Percentiles rank a stretch among this genome's conserved stretches.
phyloP scores from a whole-genome alignment of 1,140 invertebrate genomes.

The Ooceraea biroi region DNA sequence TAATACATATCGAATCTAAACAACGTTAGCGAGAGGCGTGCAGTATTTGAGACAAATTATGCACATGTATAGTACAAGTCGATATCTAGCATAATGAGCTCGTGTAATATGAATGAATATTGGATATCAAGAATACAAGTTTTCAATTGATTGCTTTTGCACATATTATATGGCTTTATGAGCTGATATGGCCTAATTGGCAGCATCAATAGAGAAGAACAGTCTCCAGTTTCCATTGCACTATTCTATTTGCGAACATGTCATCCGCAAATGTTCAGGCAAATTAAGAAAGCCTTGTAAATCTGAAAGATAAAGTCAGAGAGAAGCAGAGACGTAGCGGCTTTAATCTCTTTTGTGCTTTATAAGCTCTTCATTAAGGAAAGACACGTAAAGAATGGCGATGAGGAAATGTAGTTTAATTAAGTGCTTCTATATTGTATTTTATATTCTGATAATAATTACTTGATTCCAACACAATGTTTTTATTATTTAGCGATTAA shows the following conservation, averaged over 20 bases:
- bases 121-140: slow-evolving; percentile 55
- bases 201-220: not conserved
- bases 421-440: not conserved
- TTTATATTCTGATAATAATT: not conserved
- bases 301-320: not conserved
- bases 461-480: not conserved
- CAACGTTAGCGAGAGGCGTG: not conserved
- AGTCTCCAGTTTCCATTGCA: not conserved
- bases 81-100: slow-evolving; percentile 61
- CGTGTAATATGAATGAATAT: slow-evolving; percentile 68
- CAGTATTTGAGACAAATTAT: slow-evolving; percentile 65
- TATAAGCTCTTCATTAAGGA: not conserved
- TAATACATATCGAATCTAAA: slow-evolving; percentile 13
- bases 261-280: not conserved
- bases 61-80: slow-evolving; percentile 64
- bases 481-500: too few relatives aligned
- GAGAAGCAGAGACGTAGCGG: not conserved
- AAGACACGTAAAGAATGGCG: slow-evolving; percentile 3
- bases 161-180: slow-evolving; percentile 35
- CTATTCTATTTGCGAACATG: not conserved
- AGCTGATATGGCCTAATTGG: slow-evolving; percentile 33
- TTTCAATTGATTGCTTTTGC: slow-evolving; percentile 66
- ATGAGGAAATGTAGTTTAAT: not conserved
- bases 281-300: slow-evolving; percentile 4
- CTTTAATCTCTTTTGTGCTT: not conserved